Evolutionary conservation across 2,888 invertebrate species (phyloP).

Genomic region (Cephus rjabovi): DNA sequence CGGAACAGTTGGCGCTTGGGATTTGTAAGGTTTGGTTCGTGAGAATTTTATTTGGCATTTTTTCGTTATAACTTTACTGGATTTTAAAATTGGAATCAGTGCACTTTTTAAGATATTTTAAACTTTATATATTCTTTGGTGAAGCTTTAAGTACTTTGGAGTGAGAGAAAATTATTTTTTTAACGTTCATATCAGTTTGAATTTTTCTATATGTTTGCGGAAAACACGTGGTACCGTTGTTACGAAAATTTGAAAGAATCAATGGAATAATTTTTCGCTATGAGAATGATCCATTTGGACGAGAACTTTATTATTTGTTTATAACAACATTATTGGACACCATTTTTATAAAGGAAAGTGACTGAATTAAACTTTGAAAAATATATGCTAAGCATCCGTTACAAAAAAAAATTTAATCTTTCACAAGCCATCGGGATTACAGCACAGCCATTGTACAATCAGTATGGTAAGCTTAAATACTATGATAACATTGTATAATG

Average conservation of each 20-base stretch:
- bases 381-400: neutral
- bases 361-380: neutral
- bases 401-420: neutral
- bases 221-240: neutral
- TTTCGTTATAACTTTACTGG: neutral
- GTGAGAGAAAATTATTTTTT: neutral
- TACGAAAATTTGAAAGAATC: neutral
- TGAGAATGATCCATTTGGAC: neutral
- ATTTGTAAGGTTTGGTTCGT: slow-evolving; percentile 8
- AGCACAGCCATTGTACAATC: neutral
- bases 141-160: neutral
- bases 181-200: neutral
- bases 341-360: neutral
- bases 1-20: slow-evolving; percentile 33
- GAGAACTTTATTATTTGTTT: neutral
- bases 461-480: neutral
- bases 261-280: neutral
- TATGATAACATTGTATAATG: neutral
- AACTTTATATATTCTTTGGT: neutral
- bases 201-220: neutral
- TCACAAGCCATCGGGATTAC: neutral
- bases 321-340: neutral
- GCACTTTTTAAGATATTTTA: neutral
- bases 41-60: neutral
- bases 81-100: neutral